A percentile compares a stretch with the other conserved stretches of the same genome.
These are phyloP conservation scores for Brachionichthys hirsutus DNA, from an alignment of 2,113 vertebrate species.

Conservation along the genomic window DNA sequence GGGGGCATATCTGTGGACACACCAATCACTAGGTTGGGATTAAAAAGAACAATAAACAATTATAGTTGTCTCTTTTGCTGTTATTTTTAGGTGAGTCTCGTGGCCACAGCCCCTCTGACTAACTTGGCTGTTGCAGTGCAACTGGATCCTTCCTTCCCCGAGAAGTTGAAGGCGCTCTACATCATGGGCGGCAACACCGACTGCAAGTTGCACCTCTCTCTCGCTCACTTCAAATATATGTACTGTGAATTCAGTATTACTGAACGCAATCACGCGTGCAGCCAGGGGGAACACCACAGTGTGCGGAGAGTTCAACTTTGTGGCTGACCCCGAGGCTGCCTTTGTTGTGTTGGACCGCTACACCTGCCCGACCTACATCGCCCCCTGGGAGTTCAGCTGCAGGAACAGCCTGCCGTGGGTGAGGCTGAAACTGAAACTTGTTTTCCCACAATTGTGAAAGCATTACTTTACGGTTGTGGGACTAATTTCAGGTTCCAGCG, in stretches of 20 bases:
- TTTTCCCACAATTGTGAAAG: too few relatives aligned
- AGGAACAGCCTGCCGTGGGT: slow-evolving; percentile 73
- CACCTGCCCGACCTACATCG: slow-evolving; percentile 75
- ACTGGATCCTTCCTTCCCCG: slow-evolving; percentile 69
- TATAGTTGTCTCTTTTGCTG: neutral
- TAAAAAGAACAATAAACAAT: too few relatives aligned
- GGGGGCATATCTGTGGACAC: too few relatives aligned
- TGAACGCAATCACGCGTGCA: slow-evolving; percentile 14
- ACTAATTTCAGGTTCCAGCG: too few relatives aligned
- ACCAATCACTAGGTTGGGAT: too few relatives aligned
- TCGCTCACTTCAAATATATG: neutral
- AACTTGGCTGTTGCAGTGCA: slow-evolving; percentile 78
- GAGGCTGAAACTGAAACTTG: too few relatives aligned
- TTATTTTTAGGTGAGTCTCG: slow-evolving; percentile 60
- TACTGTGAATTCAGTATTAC: too few relatives aligned
- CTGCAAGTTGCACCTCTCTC: slow-evolving; percentile 39
- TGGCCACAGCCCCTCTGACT: slow-evolving; percentile 72
- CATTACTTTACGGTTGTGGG: too few relatives aligned
- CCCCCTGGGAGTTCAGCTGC: slow-evolving; percentile 79
- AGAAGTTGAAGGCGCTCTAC: slow-evolving; percentile 73
- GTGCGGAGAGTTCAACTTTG: slow-evolving; percentile 80
- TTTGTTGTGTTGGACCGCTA: slow-evolving; percentile 75
- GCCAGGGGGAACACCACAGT: slow-evolving; percentile 73
- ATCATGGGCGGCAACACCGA: slow-evolving; percentile 81
- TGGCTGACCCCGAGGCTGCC: slow-evolving; percentile 77